phyloP scores from a whole-genome alignment of 2,797 vertebrate genomes.

The Scolopax rusticola region DNA sequence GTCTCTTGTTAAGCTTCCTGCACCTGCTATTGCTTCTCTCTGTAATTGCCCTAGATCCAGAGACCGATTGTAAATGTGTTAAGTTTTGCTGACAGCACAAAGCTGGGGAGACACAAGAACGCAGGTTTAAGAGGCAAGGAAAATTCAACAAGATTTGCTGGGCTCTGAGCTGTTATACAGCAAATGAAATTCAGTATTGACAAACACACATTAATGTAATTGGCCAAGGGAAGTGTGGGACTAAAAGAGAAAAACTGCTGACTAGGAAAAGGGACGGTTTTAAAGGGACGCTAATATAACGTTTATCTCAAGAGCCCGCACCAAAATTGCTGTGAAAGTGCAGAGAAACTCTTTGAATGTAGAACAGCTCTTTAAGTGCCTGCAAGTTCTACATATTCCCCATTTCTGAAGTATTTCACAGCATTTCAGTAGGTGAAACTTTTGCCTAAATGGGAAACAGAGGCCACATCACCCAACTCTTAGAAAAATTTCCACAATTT shows the following conservation, averaged over 20 bases:
- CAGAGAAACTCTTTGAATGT: background rate
- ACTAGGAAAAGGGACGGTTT: slow-evolving; percentile 35
- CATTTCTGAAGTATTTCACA: background rate
- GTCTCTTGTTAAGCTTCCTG: slow-evolving; percentile 72
- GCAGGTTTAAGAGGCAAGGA: slow-evolving; percentile 69
- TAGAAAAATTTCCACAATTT: background rate
- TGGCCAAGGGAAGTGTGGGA: slow-evolving; percentile 48
- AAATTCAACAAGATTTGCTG: slow-evolving; percentile 77
- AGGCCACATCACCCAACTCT: background rate
- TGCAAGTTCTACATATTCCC: background rate
- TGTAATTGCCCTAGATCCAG: slow-evolving; percentile 81
- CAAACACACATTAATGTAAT: slow-evolving; percentile 75
- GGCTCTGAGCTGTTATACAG: slow-evolving; percentile 39
- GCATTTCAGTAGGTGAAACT: background rate
- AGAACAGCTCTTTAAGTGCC: background rate
- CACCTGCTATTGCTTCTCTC: slow-evolving; percentile 69
- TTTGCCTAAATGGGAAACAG: background rate
- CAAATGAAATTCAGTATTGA: slow-evolving; percentile 80
- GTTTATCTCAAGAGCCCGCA: rapidly evolving
- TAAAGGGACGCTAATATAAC: background rate
- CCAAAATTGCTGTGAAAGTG: background rate
- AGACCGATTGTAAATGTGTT: slow-evolving; percentile 76
- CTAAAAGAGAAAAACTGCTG: slow-evolving; percentile 50
- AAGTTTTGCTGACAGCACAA: slow-evolving; percentile 81
- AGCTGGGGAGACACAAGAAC: slow-evolving; percentile 61